These are phyloP conservation scores for Amorpha juglandis DNA, from an alignment of 2,888 invertebrate genomes.

Conservation along the genomic window DNA sequence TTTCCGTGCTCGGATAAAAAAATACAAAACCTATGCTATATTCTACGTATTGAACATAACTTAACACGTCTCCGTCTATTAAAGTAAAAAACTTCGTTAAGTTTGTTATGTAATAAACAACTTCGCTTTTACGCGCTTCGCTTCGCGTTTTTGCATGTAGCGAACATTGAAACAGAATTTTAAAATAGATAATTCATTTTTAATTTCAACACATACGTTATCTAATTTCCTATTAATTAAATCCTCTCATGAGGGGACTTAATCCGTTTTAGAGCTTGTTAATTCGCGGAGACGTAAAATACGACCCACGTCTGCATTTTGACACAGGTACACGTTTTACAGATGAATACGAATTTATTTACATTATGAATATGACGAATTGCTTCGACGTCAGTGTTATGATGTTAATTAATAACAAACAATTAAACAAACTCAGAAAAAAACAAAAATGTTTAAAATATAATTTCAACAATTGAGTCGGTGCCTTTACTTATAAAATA, in stretches of 20 bases:
- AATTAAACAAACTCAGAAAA: too few relatives aligned
- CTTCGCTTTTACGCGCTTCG: not conserved
- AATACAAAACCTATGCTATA: not conserved
- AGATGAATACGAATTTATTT: slow-evolving; percentile 52
- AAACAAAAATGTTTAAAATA: too few relatives aligned
- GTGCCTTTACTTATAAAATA: too few relatives aligned
- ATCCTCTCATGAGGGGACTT: slow-evolving; percentile 55
- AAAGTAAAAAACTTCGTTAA: too few relatives aligned
- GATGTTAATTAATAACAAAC: not conserved
- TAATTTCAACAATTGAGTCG: too few relatives aligned
- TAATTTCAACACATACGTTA: slow-evolving; percentile 47
- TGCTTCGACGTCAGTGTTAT: not conserved
- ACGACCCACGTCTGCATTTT: slow-evolving; percentile 60
- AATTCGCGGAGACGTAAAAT: slow-evolving; percentile 56
- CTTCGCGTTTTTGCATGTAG: not conserved
- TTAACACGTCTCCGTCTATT: not conserved
- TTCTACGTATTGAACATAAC: not conserved
- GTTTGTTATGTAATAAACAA: too few relatives aligned
- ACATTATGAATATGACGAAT: slow-evolving; percentile 27
- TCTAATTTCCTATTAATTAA: slow-evolving; percentile 63
- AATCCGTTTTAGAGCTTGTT: slow-evolving; percentile 60
- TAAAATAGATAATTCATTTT: slow-evolving; percentile 34
- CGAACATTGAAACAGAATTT: slow-evolving; percentile 23
- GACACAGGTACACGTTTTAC: slow-evolving; percentile 52
- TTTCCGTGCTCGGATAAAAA: too few relatives aligned